Evolutionary conservation across 2,797 vertebrate species (phyloP).

Genomic region (Poecilia picta): DNA sequence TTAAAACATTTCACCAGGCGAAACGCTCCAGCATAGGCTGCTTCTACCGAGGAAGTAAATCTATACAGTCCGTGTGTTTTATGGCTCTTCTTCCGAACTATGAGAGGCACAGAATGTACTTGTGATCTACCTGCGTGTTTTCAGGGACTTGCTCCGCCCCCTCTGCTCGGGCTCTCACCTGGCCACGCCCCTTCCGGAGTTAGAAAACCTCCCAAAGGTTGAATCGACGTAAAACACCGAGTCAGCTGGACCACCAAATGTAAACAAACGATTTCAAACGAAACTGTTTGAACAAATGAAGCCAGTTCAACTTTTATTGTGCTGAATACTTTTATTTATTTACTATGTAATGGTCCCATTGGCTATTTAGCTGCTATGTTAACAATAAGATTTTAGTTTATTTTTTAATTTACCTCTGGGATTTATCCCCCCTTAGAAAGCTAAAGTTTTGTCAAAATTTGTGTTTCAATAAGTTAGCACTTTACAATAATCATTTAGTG

Average conservation of each 20-base stretch:
- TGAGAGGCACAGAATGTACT: neutral
- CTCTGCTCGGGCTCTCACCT: neutral
- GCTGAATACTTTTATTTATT: neutral
- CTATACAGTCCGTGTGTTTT: rapidly evolving
- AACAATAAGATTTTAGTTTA: neutral
- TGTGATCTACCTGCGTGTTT: conserved; percentile 43
- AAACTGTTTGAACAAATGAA: neutral
- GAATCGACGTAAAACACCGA: neutral
- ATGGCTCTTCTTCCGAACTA: neutral
- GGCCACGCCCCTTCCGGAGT: conserved; percentile 59
- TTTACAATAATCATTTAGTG: neutral
- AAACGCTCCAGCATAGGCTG: rapidly evolving
- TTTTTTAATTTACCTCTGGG: neutral
- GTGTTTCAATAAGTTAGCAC: neutral
- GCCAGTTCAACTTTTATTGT: neutral
- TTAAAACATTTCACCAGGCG: neutral
- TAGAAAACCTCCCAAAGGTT: too few relatives aligned
- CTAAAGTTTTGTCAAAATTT: neutral
- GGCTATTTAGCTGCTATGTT: neutral
- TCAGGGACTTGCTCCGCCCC: conserved; percentile 37
- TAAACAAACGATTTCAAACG: neutral
- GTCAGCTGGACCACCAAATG: neutral
- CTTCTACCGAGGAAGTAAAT: neutral
- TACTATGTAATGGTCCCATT: neutral
- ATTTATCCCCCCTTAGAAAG: neutral